Evolutionary conservation across 2,113 vertebrate genomes (phyloP).

Genomic region (Apodemus sylvaticus): DNA sequence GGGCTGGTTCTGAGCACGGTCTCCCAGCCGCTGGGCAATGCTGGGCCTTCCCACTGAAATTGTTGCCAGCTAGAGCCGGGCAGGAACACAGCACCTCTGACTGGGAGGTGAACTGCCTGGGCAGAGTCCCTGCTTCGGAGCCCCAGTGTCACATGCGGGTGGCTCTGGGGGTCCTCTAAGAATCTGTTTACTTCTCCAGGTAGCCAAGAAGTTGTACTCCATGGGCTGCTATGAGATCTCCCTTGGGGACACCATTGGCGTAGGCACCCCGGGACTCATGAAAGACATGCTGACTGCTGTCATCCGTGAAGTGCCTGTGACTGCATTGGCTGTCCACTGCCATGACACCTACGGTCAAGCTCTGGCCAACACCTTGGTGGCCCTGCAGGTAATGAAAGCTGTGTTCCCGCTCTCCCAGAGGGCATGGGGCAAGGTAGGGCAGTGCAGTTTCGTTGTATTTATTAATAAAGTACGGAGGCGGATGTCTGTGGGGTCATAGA

Average conservation of each 20-base stretch:
- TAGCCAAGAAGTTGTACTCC: constrained; percentile 93
- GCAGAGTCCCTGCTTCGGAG: not conserved
- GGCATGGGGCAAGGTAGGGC: not conserved
- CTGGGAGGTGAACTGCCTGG: not conserved
- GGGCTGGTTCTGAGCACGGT: fast-evolving
- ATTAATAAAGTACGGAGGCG: not conserved
- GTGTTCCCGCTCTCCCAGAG: fast-evolving
- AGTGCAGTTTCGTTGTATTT: not conserved
- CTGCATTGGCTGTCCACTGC: constrained; percentile 95
- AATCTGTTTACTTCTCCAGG: constrained; percentile 84
- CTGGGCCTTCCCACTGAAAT: not conserved
- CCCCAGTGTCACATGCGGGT: not conserved
- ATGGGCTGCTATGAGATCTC: constrained; percentile 99
- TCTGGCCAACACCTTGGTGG: constrained; percentile 95
- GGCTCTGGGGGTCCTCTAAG: not conserved
- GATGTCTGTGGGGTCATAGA: not conserved
- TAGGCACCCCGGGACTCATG: constrained; percentile 96
- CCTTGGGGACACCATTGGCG: constrained; percentile 95
- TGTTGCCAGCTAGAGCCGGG: not conserved
- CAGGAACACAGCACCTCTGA: not conserved
- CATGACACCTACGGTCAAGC: constrained; percentile 98
- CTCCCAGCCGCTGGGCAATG: not conserved
- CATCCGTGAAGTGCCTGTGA: constrained; percentile 91
- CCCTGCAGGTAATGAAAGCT: constrained; percentile 90
- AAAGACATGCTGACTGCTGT: constrained; percentile 92